phyloP scores from a whole-genome alignment of 2,888 invertebrate species.

The Nebria brevicollis region DNA sequence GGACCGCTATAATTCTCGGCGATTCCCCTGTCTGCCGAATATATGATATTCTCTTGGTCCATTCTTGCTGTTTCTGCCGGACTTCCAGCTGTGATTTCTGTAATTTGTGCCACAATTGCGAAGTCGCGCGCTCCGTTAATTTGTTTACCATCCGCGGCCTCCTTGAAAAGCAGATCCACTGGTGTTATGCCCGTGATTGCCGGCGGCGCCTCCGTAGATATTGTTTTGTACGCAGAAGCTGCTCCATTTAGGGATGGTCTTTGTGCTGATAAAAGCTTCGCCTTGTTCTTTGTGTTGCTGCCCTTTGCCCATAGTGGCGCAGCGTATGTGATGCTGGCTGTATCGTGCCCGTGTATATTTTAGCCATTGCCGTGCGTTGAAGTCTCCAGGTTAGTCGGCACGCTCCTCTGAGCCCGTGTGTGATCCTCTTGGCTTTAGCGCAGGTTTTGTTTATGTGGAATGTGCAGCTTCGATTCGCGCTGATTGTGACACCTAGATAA shows the following conservation, averaged over 20 bases:
- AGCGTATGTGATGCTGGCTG: constrained; percentile 40
- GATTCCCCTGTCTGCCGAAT: too few species aligned
- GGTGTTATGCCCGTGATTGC: too few species aligned
- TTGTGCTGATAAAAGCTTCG: constrained; percentile 10
- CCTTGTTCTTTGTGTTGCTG: constrained; percentile 5
- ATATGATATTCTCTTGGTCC: neutral
- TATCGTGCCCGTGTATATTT: constrained; percentile 41
- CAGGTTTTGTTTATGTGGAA: neutral
- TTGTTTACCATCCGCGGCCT: neutral
- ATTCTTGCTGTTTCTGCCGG: neutral
- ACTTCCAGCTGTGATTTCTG: too few species aligned
- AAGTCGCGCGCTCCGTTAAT: neutral
- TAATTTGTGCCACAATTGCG: too few species aligned
- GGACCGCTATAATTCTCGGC: too few species aligned
- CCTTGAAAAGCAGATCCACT: too few species aligned
- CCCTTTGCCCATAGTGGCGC: constrained; percentile 37
- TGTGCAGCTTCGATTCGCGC: constrained; percentile 26
- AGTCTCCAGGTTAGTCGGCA: constrained; percentile 38
- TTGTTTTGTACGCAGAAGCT: too few species aligned
- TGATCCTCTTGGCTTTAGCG: constrained; percentile 7
- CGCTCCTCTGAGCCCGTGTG: constrained; percentile 26
- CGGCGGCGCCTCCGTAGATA: too few species aligned
- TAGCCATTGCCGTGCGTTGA: constrained; percentile 4
- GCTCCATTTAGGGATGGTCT: constrained; percentile 15
- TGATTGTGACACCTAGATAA: constrained; percentile 36